Evolutionary conservation across 1,140 invertebrate genomes (phyloP).

Genomic region (Campoletis sonorensis): DNA sequence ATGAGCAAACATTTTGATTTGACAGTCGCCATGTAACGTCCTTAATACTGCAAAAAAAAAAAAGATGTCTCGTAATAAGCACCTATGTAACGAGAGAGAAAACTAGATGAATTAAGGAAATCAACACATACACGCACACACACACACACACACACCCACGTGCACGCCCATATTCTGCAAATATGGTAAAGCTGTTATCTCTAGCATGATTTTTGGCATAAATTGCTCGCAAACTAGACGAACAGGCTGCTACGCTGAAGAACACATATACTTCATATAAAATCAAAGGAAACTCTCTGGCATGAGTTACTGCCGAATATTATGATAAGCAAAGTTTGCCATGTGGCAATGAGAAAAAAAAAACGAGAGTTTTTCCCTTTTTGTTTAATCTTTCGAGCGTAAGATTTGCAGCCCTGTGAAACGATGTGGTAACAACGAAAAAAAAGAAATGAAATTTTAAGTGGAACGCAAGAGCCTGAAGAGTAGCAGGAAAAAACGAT

Average conservation of each 20-base stretch:
- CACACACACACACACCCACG: background rate
- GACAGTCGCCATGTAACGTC: no score
- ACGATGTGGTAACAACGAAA: background rate
- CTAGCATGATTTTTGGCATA: slow-evolving; percentile 1
- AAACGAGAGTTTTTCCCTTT: background rate
- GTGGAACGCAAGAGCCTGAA: background rate
- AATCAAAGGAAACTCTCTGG: slow-evolving; percentile 4
- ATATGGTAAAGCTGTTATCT: background rate
- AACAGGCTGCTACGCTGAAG: background rate
- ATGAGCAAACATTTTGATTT: no score
- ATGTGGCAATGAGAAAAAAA: background rate
- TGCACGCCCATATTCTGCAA: background rate
- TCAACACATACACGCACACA: background rate
- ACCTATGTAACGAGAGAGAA: background rate
- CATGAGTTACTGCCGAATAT: background rate
- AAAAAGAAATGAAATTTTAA: background rate
- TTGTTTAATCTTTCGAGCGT: background rate
- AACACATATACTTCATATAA: background rate
- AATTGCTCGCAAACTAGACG: background rate
- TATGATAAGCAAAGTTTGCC: background rate
- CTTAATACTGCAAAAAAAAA: no score
- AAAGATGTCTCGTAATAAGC: no score
- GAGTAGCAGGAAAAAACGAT: background rate
- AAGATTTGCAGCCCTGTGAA: background rate
- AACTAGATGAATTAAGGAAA: background rate